These are phyloP conservation scores for Drosophila acutilabella DNA, from an alignment of 2,888 invertebrate species.

Conservation along the genomic window DNA sequence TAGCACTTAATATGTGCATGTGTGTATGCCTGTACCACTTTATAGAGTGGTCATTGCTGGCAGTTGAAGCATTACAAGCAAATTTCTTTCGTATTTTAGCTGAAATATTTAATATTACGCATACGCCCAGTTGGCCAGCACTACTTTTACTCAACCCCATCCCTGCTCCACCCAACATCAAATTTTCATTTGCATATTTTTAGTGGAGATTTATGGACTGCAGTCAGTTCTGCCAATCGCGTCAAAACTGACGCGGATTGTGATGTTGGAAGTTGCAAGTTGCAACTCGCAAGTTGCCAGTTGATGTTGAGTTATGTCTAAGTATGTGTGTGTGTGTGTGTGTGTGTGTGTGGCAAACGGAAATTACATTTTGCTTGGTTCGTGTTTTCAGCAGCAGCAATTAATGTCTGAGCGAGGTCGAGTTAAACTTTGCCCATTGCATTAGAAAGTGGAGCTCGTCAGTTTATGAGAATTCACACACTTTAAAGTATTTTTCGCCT, in stretches of 20 bases:
- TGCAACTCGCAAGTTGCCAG: conserved; percentile 1
- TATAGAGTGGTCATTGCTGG: conserved; percentile 53
- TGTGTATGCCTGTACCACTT: conserved; percentile 17
- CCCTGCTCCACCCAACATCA: background rate
- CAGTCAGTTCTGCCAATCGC: conserved; percentile 36
- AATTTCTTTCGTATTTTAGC: conserved; percentile 45
- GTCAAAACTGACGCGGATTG: conserved; percentile 23
- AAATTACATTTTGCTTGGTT: conserved; percentile 72
- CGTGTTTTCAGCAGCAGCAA: conserved; percentile 55
- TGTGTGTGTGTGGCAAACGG: conserved; percentile 50
- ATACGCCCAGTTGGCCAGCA: conserved; percentile 48
- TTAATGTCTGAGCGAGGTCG: conserved; percentile 47
- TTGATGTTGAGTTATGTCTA: conserved; percentile 46
- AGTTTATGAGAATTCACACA: conserved; percentile 49
- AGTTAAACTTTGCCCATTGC: conserved; percentile 52
- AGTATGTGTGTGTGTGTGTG: conserved; percentile 44
- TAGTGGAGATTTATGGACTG: conserved; percentile 37
- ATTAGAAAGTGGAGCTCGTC: conserved; percentile 60
- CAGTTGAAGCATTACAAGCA: conserved; percentile 38
- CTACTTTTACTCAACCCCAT: background rate
- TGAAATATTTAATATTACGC: conserved; percentile 57
- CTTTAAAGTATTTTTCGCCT: conserved; percentile 69
- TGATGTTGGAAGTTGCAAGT: conserved; percentile 38
- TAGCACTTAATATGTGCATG: conserved; percentile 64
- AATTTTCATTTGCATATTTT: conserved; percentile 36